phyloP scores from a whole-genome alignment of 2,888 invertebrate genomes.

The Notocelia uddmanniana region DNA sequence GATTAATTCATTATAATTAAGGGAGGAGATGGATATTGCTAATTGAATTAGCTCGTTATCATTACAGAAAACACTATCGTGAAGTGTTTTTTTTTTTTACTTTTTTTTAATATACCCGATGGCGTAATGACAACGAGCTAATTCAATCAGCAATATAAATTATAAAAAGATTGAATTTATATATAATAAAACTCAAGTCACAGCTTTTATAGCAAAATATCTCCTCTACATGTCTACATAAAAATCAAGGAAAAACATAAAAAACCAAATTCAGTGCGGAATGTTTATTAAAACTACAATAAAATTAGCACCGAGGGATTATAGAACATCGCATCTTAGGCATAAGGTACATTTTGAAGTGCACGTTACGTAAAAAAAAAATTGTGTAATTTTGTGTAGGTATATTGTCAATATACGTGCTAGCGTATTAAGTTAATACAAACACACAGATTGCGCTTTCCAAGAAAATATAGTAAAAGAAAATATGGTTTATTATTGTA shows the following conservation, averaged over 20 bases:
- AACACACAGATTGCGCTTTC: slow-evolving; percentile 17
- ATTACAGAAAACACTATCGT: no score
- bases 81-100: no score
- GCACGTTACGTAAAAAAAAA: slow-evolving; percentile 29
- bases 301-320: slow-evolving; percentile 49
- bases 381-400: slow-evolving; percentile 12
- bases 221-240: not conserved
- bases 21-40: no score
- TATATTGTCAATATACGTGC: slow-evolving; percentile 5
- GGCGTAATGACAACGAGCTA: no score
- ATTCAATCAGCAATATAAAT: no score
- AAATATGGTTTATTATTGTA: no score
- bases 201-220: no score
- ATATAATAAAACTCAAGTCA: no score
- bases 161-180: no score
- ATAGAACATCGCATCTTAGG: slow-evolving; percentile 37
- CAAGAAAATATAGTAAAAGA: slow-evolving; percentile 9
- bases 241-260: slow-evolving; percentile 49
- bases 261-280: slow-evolving; percentile 61
- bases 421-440: slow-evolving; percentile 11
- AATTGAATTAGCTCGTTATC: no score
- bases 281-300: slow-evolving; percentile 60
- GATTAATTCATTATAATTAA: no score
- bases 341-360: slow-evolving; percentile 36
- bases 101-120: no score